phyloP scores from a whole-genome alignment of 2,113 vertebrate genomes.

The Camelus bactrianus region DNA sequence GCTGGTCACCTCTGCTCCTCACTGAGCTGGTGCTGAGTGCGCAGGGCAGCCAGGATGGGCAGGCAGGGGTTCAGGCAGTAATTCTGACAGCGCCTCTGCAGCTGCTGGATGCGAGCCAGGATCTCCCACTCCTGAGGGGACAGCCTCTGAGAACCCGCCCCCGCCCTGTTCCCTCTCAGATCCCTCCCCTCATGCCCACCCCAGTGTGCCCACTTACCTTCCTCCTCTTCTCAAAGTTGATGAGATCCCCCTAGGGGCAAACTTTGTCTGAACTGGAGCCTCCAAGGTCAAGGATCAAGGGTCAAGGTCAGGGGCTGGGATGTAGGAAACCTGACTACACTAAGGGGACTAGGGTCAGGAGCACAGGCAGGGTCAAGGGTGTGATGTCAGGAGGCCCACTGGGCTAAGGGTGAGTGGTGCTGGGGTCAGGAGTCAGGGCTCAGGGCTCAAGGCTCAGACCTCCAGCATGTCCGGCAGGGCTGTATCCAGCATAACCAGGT shows the following conservation, averaged over 20 bases:
- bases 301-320: neutral
- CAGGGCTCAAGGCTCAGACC: slow-evolving; percentile 82
- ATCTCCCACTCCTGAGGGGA: slow-evolving; percentile 92
- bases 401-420: neutral
- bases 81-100: slow-evolving; percentile 90
- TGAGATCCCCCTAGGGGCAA: slow-evolving; percentile 88
- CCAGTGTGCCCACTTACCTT: slow-evolving; percentile 85
- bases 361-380: neutral
- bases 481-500: slow-evolving; percentile 95
- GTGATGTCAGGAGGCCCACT: neutral
- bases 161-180: neutral
- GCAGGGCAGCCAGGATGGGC: slow-evolving; percentile 86
- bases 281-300: neutral
- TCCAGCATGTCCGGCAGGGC: slow-evolving; percentile 91
- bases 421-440: neutral
- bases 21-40: slow-evolving; percentile 85
- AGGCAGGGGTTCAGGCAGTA: slow-evolving; percentile 85
- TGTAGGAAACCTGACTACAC: neutral
- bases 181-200: neutral
- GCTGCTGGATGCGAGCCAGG: slow-evolving; percentile 90
- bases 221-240: slow-evolving; percentile 95
- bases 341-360: neutral
- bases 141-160: neutral
- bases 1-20: slow-evolving; percentile 92
- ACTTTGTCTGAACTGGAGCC: neutral